Conservation (phyloP, 2,797 vertebrate species). For the Pseudochirops cupreus region DNA sequence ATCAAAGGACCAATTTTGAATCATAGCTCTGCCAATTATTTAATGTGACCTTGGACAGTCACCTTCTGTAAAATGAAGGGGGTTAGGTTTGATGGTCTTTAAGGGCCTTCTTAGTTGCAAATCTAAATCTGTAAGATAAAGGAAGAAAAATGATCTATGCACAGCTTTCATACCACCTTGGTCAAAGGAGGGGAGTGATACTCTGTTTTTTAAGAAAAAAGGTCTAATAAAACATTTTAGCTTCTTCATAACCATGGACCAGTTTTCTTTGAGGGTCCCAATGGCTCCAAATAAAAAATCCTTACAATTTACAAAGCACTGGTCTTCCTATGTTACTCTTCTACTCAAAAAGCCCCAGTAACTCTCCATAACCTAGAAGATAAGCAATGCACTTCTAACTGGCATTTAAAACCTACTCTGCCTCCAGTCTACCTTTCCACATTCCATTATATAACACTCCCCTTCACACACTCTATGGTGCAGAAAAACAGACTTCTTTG, state of each 20-base stretch:
- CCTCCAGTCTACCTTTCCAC: neutral
- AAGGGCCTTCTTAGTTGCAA: neutral
- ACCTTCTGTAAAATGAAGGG: neutral
- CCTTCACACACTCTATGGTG: neutral
- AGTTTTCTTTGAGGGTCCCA: neutral
- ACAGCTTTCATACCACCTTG: neutral
- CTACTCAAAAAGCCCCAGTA: neutral
- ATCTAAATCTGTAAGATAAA: constrained; percentile 14
- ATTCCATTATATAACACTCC: neutral
- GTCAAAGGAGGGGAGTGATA: neutral
- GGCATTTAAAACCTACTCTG: neutral
- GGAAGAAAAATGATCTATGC: neutral
- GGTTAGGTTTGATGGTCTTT: neutral
- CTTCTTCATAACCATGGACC: constrained; percentile 3
- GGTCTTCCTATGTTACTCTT: neutral
- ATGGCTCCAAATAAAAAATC: constrained; percentile 14
- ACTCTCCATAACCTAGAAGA: neutral
- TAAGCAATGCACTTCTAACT: neutral
- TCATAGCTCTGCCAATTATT: neutral
- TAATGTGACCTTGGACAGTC: neutral
- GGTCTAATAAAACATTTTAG: neutral
- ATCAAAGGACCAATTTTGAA: neutral
- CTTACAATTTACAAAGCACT: neutral
- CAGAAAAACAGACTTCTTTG: neutral
- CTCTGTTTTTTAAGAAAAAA: neutral